Evolutionary conservation across 1,140 invertebrate genomes (phyloP).

Genomic region (Lepidurus packardi): DNA sequence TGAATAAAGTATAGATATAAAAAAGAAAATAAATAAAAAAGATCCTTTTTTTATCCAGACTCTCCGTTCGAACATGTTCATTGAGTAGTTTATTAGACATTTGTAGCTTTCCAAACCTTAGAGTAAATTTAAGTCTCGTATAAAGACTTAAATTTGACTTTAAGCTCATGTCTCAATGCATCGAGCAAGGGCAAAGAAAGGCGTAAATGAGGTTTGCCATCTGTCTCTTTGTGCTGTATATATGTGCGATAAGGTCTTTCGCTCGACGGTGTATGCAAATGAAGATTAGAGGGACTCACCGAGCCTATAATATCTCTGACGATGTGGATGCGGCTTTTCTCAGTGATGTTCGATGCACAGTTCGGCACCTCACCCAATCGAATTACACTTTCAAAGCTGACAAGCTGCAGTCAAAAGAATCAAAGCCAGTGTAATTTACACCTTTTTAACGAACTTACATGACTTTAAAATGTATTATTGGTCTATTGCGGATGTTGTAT

Average conservation of each 20-base stretch:
- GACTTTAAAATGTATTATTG: neutral
- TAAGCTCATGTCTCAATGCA: too few species aligned
- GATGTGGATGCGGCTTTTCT: conserved; percentile 3
- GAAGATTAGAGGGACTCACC: conserved; percentile 3
- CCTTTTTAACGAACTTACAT: neutral
- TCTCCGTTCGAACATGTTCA: neutral
- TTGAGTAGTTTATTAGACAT: conserved; percentile 5
- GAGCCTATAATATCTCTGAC: conserved; percentile 1
- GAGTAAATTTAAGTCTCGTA: neutral
- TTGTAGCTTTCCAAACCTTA: too few species aligned
- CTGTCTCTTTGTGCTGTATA: neutral
- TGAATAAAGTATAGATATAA: too few species aligned
- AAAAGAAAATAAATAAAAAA: too few species aligned
- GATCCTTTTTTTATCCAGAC: neutral
- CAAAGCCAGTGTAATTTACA: conserved; percentile 12
- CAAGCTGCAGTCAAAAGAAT: conserved; percentile 11
- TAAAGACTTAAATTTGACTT: neutral
- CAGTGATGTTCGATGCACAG: neutral
- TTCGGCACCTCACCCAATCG: neutral
- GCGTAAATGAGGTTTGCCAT: conserved; percentile 19
- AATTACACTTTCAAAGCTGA: conserved; percentile 15
- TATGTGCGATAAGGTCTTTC: neutral
- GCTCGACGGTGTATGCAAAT: neutral
- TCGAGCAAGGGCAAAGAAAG: neutral
- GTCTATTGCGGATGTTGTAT: neutral